Conservation (phyloP, 2,888 invertebrate species). For the Itoplectis maculator region DNA sequence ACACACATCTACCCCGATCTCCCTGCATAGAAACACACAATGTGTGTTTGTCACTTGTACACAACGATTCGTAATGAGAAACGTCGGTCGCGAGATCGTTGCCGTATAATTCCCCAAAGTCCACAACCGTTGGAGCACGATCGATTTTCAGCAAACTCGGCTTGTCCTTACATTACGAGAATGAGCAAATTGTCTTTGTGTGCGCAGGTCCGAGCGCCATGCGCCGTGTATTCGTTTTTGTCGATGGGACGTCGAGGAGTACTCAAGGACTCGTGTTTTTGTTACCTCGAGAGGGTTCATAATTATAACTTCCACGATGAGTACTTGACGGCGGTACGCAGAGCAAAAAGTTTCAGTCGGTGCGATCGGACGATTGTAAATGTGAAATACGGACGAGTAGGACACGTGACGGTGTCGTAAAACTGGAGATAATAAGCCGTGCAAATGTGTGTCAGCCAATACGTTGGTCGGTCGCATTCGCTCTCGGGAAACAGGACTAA, state of each 20-base stretch:
- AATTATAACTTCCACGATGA: slow-evolving; percentile 57
- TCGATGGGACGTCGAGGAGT: slow-evolving; percentile 5
- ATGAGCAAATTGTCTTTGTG: slow-evolving; percentile 20
- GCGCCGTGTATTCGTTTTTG: slow-evolving; percentile 43
- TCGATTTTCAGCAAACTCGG: slow-evolving; percentile 60
- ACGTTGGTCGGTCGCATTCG: background rate
- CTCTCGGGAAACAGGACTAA: background rate
- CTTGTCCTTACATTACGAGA: slow-evolving; percentile 44
- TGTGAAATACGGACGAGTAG: background rate
- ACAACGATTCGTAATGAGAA: slow-evolving; percentile 36
- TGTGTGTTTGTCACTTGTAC: slow-evolving; percentile 28
- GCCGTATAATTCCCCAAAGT: slow-evolving; percentile 53
- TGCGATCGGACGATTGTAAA: slow-evolving; percentile 14
- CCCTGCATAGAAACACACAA: background rate
- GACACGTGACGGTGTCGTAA: background rate
- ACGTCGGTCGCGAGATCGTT: slow-evolving; percentile 11
- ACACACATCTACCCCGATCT: background rate
- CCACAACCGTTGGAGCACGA: slow-evolving; percentile 39
- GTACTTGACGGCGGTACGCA: slow-evolving; percentile 40
- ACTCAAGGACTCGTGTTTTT: slow-evolving; percentile 36
- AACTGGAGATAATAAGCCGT: slow-evolving; percentile 6
- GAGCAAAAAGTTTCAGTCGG: slow-evolving; percentile 1
- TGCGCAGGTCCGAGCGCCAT: slow-evolving; percentile 35
- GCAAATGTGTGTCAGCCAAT: slow-evolving; percentile 4
- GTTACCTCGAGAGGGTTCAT: slow-evolving; percentile 51